Percentiles rank a stretch among this genome's conserved stretches.
Conservation (phyloP, 2,113 vertebrate species). For the Leuciscus idus region DNA sequence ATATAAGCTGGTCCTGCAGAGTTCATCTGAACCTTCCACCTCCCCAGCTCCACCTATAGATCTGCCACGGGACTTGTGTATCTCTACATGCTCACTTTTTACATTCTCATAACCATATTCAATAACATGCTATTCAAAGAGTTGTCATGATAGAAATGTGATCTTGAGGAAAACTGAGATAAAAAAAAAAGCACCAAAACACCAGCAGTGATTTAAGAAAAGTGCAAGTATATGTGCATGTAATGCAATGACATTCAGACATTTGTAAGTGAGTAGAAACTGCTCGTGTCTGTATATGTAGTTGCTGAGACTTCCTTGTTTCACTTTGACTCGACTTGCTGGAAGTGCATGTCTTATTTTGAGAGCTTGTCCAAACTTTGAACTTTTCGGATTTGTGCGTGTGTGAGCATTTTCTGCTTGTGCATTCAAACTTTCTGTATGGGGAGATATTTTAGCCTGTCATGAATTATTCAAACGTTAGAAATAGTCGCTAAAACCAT, state of each 20-base stretch:
- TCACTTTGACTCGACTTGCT: neutral
- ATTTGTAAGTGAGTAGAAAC: neutral
- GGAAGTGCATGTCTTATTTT: neutral
- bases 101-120: too few species aligned
- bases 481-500: conserved; percentile 25
- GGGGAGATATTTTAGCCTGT: neutral
- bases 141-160: neutral
- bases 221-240: neutral
- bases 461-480: conserved; percentile 38
- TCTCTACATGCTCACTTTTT: too few species aligned
- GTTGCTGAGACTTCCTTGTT: neutral
- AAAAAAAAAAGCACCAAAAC: neutral
- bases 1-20: too few species aligned
- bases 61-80: too few species aligned
- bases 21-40: too few species aligned
- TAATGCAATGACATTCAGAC: neutral
- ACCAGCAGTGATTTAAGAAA: neutral
- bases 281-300: neutral
- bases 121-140: too few species aligned
- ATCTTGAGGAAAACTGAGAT: neutral
- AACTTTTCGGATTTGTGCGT: conserved; percentile 7
- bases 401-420: conserved; percentile 34
- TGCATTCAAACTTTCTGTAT: conserved; percentile 10
- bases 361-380: neutral
- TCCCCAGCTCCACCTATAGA: too few species aligned